phyloP scores from a whole-genome alignment of 2,797 vertebrate species.

The Thamnophis elegans region DNA sequence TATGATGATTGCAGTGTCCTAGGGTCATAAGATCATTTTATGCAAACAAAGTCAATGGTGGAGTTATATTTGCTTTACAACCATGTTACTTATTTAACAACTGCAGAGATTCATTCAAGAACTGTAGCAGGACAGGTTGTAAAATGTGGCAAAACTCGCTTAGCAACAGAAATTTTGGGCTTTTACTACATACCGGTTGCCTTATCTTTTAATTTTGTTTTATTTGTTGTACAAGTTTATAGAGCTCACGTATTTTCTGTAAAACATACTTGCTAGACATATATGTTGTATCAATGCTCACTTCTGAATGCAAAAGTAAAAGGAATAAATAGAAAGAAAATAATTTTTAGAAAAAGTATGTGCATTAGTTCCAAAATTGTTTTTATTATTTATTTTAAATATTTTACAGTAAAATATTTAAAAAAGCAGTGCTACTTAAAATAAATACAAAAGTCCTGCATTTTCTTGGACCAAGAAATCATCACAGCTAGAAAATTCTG shows the following conservation, averaged over 20 bases:
- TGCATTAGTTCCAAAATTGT: background rate
- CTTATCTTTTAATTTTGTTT: background rate
- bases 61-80: too few species aligned
- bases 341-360: background rate
- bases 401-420: background rate
- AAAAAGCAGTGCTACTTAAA: background rate
- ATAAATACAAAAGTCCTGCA: background rate
- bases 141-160: background rate
- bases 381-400: background rate
- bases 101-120: background rate
- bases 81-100: too few species aligned
- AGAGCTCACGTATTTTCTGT: background rate
- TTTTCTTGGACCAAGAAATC: background rate
- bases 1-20: background rate
- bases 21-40: background rate
- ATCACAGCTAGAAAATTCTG: background rate
- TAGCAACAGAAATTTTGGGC: background rate
- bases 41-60: background rate
- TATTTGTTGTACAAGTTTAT: background rate
- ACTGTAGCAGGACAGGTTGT: background rate
- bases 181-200: background rate
- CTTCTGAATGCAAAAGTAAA: background rate
- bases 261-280: background rate
- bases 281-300: background rate
- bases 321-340: background rate